Base-by-base conservation (phyloP, 2,797 vertebrate species). In the Brachymystax lenok region DNA sequence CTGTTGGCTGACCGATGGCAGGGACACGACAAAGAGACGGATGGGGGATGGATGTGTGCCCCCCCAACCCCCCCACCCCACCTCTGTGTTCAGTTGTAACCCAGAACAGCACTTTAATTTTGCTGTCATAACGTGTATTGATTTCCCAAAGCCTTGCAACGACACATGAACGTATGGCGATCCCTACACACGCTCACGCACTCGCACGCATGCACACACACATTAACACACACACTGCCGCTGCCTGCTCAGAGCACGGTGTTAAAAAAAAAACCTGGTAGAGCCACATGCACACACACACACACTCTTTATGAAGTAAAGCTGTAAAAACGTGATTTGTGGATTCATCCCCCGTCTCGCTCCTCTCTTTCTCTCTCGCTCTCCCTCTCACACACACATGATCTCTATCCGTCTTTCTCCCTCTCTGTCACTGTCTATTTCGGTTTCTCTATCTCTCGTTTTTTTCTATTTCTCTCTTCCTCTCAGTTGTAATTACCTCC, bases 71-170 rank as follows among this genome's bases (percentile, higher is more conserved):
- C 3, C 52, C 7, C 61, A n/a, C 24, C 21, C 79, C 86, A 83
- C 90, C 82, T 83, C 87, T 78, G 88, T 86, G 88, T 91, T 92
- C 87, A 89, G 88, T 91, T 91, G 92, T 91, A 93, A 91, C 91
- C 90, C 91, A 91, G 88, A 92, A 90, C 91, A 90, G 88, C 63
- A 81, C 89, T 93, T 93, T 93, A 89, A 93, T 92, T 92, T 92
- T 91, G 88, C 92, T 92, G 88, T 92, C 92, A 94, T 92, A 93
- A 94, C 88, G 90, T 86, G 88, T 93, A 94, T 93, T 92, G 92
- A 93, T 93, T 93, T 91, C 87, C 88, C 82, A 84, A 85, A 89
- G 85, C 89, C 88, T 92, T 87, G 84, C 86, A 89, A 84, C 69
- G 24, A 89, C 87, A 86, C 82, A 84, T 82, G 82, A 61, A 87